phyloP scores from a whole-genome alignment of 1,140 invertebrate species.

The Drosophila nasuta region DNA sequence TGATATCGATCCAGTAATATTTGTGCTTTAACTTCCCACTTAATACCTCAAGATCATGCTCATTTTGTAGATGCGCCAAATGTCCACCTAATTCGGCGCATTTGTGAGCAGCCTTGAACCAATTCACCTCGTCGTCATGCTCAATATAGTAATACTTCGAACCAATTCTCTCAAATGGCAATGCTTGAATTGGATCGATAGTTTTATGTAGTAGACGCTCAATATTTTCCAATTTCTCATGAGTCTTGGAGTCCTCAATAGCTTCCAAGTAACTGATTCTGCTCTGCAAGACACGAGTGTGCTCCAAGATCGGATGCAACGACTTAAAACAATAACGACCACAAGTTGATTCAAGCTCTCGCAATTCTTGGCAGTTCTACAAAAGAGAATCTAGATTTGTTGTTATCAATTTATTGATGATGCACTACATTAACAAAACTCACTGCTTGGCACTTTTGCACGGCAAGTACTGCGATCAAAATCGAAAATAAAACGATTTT shows the following conservation, averaged over 20 bases:
- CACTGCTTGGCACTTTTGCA: background rate
- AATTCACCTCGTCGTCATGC: background rate
- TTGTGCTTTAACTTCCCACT: background rate
- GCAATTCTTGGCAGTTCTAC: background rate
- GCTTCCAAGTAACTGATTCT: background rate
- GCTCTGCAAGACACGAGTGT: background rate
- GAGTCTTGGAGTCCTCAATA: background rate
- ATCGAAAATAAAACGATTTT: background rate
- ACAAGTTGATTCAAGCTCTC: background rate
- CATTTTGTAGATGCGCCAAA: slow-evolving; percentile 1
- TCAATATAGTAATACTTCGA: slow-evolving; percentile 29
- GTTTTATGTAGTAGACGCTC: background rate
- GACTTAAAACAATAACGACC: background rate
- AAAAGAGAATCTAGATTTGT: background rate
- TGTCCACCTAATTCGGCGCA: slow-evolving; percentile 13
- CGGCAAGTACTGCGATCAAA: background rate
- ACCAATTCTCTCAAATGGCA: slow-evolving; percentile 10
- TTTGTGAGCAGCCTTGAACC: slow-evolving; percentile 6
- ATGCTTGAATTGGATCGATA: background rate
- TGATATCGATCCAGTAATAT: slow-evolving; percentile 23
- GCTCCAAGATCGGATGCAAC: background rate
- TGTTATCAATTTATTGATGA: background rate
- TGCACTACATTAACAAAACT: background rate
- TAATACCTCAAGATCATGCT: background rate
- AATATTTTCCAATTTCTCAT: background rate